Evolutionary conservation across 2,888 invertebrate genomes (phyloP).

Genomic region (Temnothorax rugatulus): DNA sequence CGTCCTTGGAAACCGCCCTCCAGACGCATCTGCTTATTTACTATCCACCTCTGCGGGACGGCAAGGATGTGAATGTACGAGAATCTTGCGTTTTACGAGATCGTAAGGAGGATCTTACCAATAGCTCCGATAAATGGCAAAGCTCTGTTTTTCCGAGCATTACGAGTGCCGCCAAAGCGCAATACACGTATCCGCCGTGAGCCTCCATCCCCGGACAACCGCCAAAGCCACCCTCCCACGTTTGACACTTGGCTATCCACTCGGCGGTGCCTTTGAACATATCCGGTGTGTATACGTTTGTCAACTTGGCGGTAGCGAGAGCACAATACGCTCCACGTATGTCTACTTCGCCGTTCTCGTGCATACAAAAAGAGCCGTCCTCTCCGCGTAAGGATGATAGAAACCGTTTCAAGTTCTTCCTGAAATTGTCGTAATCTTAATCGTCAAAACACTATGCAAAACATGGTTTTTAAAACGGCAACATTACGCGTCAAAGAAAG

Average conservation of each 20-base stretch:
- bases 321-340: conserved; percentile 99
- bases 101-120: conserved; percentile 85
- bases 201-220: conserved; percentile 98
- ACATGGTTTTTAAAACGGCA: neutral
- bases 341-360: conserved; percentile 97
- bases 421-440: conserved; percentile 78
- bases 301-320: conserved; percentile 94
- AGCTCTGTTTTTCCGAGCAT: conserved; percentile 92
- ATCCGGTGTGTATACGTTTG: conserved; percentile 91
- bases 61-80: neutral
- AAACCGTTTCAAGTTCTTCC: conserved; percentile 91
- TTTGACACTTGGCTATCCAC: conserved; percentile 98
- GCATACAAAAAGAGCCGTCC: conserved; percentile 97
- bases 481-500: neutral
- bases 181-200: conserved; percentile 99
- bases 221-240: conserved; percentile 99
- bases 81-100: neutral
- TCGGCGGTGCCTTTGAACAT: conserved; percentile 95
- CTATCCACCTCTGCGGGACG: conserved; percentile 92
- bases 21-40: conserved; percentile 95
- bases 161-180: conserved; percentile 96
- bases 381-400: conserved; percentile 92
- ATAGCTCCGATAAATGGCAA: conserved; percentile 92
- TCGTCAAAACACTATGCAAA: neutral
- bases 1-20: conserved; percentile 99